phyloP scores from a whole-genome alignment of 1,140 invertebrate genomes.

The Meloidogyne exigua region DNA sequence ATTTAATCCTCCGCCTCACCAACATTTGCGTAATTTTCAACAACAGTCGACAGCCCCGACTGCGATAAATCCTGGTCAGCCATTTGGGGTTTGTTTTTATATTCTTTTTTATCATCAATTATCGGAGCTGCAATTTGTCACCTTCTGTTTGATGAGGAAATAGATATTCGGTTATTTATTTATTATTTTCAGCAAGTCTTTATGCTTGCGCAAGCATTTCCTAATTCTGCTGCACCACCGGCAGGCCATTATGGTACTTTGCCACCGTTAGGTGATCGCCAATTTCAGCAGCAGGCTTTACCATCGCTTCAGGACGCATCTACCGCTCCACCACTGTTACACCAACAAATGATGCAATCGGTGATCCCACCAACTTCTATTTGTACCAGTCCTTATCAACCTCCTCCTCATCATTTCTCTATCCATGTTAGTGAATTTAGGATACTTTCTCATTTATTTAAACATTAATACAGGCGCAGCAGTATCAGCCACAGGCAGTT shows the following conservation, averaged over 20 bases:
- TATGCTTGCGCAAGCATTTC: background rate
- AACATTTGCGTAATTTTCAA: background rate
- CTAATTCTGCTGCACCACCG: background rate
- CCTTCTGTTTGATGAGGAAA: too few relatives aligned
- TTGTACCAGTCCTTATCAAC: slow-evolving; percentile 1
- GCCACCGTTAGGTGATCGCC: background rate
- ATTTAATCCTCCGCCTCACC: background rate
- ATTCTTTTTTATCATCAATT: too few relatives aligned
- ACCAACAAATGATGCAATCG: too few relatives aligned
- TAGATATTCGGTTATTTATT: too few relatives aligned
- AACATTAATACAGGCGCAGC: background rate
- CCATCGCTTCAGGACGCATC: background rate
- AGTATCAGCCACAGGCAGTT: background rate
- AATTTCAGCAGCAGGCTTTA: background rate
- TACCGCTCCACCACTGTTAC: background rate
- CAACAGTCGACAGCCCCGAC: background rate
- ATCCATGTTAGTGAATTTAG: background rate
- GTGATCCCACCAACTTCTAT: background rate
- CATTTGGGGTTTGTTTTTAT: background rate
- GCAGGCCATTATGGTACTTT: background rate
- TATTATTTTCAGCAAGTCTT: background rate
- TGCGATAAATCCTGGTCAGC: background rate
- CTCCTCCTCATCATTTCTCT: background rate
- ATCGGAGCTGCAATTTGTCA: too few relatives aligned
- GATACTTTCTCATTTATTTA: background rate